Evolutionary conservation across 2,888 invertebrate species (phyloP).

Genomic region (Augochlorella aurata): DNA sequence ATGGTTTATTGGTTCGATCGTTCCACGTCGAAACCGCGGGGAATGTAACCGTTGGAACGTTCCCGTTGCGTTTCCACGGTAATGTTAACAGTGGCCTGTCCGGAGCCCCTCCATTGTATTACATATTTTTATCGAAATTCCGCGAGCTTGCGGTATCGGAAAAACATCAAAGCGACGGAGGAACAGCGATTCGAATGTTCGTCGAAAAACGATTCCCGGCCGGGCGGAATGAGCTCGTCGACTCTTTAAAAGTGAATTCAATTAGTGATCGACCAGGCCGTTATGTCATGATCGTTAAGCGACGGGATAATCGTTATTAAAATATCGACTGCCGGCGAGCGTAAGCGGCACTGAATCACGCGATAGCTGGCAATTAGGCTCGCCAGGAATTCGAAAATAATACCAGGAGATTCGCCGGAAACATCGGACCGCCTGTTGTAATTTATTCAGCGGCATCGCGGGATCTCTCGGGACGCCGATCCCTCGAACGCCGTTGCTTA

Average conservation of each 20-base stretch:
- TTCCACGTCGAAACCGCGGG: background rate
- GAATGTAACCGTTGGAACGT: background rate
- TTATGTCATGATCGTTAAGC: background rate
- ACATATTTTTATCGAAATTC: background rate
- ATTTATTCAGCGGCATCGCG: background rate
- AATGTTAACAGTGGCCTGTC: background rate
- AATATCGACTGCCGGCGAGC: background rate
- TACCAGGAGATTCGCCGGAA: background rate
- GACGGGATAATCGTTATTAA: background rate
- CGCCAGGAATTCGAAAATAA: background rate
- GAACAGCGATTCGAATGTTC: background rate
- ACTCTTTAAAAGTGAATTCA: background rate
- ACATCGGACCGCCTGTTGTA: background rate
- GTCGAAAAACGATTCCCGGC: background rate
- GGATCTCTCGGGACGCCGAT: background rate
- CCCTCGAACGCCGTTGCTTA: background rate
- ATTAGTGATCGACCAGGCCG: background rate
- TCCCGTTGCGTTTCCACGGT: background rate
- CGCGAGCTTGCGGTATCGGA: background rate
- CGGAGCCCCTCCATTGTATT: background rate
- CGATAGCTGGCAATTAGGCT: slow-evolving; percentile 14
- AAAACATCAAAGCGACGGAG: background rate
- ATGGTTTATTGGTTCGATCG: background rate
- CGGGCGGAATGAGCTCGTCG: no score
- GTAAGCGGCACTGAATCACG: background rate